phyloP scores from a whole-genome alignment of 2,888 invertebrate species.

The Calameuta filiformis region DNA sequence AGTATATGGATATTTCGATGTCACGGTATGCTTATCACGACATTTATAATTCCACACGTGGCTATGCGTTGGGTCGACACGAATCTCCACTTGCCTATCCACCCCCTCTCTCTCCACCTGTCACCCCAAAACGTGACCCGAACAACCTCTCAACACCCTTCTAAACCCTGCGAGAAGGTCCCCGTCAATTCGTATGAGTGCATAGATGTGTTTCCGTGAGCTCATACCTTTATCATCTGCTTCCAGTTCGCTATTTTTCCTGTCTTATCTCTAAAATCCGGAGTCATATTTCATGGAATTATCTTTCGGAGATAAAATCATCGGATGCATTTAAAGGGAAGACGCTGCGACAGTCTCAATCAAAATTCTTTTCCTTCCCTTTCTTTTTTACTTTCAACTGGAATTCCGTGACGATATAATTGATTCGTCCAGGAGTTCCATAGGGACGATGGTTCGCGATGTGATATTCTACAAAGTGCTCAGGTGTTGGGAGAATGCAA shows the following conservation, averaged over 20 bases:
- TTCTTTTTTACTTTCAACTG: too few relatives aligned
- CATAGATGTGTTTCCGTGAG: too few relatives aligned
- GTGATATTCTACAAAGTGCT: too few relatives aligned
- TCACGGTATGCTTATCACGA: conserved; percentile 46
- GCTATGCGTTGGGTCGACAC: conserved; percentile 43
- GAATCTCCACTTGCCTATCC: conserved; percentile 48
- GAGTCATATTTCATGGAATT: too few relatives aligned
- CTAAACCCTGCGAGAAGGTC: conserved; percentile 1
- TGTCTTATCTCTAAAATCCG: background rate
- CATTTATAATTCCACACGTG: conserved; percentile 43
- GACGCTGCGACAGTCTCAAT: too few relatives aligned
- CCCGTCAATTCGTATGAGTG: background rate
- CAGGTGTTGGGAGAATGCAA: conserved; percentile 34
- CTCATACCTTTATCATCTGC: background rate
- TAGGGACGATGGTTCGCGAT: too few relatives aligned
- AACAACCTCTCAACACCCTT: background rate
- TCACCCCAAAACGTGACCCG: background rate
- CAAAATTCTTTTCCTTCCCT: too few relatives aligned
- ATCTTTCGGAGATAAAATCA: too few relatives aligned
- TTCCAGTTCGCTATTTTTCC: background rate
- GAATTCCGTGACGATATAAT: too few relatives aligned
- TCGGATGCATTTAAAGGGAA: too few relatives aligned
- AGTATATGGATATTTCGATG: conserved; percentile 9
- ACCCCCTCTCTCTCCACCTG: too few relatives aligned
- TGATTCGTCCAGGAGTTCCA: too few relatives aligned